Evolutionary conservation across 2,113 vertebrate species (phyloP).

Genomic region (Pterophyllum scalare): DNA sequence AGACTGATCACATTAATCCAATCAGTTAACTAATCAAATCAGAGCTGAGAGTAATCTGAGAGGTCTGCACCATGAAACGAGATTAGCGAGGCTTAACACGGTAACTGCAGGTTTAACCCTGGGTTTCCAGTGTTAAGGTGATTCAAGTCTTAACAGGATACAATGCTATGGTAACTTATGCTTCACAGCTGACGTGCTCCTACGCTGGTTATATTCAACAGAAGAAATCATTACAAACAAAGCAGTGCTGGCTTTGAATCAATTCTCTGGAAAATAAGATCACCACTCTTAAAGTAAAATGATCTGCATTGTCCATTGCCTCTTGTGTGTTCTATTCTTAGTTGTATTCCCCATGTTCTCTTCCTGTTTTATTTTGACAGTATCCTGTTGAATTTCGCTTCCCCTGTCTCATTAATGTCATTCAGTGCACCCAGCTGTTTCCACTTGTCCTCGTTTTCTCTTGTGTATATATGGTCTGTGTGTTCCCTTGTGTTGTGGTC

Average conservation of each 20-base stretch:
- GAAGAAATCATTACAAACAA: neutral
- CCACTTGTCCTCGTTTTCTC: no score
- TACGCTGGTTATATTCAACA: neutral
- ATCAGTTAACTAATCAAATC: neutral
- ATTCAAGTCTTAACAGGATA: neutral
- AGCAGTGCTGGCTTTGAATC: neutral
- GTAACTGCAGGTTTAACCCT: neutral
- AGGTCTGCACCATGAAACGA: neutral
- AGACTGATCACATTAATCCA: neutral
- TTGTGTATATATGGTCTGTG: no score
- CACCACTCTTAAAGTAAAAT: no score
- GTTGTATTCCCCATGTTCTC: no score
- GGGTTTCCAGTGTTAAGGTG: neutral
- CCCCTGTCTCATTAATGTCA: no score
- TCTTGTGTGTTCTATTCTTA: no score
- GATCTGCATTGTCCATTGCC: no score
- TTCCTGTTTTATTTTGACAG: no score
- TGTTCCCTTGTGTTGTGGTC: no score
- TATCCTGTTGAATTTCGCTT: no score
- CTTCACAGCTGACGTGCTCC: neutral
- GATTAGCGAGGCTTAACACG: neutral
- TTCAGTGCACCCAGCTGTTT: no score
- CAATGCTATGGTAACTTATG: neutral
- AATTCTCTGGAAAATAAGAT: neutral
- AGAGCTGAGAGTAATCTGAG: neutral